Base-by-base conservation (phyloP, 2,797 vertebrate genomes). In the Carcharodon carcharias region DNA sequence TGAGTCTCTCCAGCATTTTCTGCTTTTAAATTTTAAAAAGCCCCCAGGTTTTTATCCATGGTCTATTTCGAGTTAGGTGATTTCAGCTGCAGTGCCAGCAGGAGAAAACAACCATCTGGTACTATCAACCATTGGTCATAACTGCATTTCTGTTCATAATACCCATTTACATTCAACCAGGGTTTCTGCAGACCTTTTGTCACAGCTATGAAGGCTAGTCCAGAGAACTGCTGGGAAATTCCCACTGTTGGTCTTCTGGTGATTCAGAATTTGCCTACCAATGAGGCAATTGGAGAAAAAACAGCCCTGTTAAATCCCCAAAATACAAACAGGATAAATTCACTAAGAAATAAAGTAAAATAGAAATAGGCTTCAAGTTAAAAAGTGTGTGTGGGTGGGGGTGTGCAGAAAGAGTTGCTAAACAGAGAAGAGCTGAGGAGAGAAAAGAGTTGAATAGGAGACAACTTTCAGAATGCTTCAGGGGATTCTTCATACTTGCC, bases 321-420 rank as follows among this genome's bases (percentile, higher is more conserved):
- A 67, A 45, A 63, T 61, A n/a, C 16, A 63, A 92, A 91, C 12
- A 61, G 1, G 28, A 35, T 26, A 35, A 63, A 91, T 91, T 91
- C 31, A 61, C 31, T 92, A 58, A 31, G 16, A 91, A 35, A 31
- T 35, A 58, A 61, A 35, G 56, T 12, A 58, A 88, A 88, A 88
- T 88, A 54, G 6, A 61, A 61, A 28, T 35, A 61, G 7, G 35
- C 28, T 91, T 91, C 88, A n/a, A 16, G 31, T 67, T 14, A 35
- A n/a, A 61, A 11, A 1, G n/a, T 11, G 26, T 54, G 7, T 0
- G 21, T 0, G 7, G 85, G 16, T 31, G 23, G 56, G 96, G 96
- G 96, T 95, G 96, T 77, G 58, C 54, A 96, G 65, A 96, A 96
- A 96, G 61, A 96, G 96, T 96, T 94, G 96, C 96, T 35, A 35